Evolutionary conservation across 2,888 invertebrate species (phyloP).

Genomic region (Drosophila colorata): DNA sequence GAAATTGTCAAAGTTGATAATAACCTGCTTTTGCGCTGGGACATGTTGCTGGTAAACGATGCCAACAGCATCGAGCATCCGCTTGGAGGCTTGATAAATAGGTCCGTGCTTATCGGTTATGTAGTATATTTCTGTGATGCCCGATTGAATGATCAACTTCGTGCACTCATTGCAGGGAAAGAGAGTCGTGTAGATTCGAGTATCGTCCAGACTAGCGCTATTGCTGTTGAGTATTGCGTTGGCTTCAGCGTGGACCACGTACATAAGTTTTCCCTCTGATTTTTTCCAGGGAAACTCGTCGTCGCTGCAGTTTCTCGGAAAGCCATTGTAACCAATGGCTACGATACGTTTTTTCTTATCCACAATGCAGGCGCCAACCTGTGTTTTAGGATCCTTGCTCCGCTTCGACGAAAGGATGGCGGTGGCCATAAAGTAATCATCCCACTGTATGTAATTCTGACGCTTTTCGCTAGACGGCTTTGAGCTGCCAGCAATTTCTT

Average conservation of each 20-base stretch:
- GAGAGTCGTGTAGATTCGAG: constrained; percentile 94
- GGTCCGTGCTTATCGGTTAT: constrained; percentile 92
- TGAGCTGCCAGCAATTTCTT: background rate
- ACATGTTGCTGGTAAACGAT: constrained; percentile 89
- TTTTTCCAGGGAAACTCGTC: constrained; percentile 96
- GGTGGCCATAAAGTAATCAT: constrained; percentile 98
- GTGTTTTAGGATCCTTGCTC: constrained; percentile 97
- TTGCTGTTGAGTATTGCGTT: constrained; percentile 98
- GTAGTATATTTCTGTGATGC: constrained; percentile 92
- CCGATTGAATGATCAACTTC: constrained; percentile 97
- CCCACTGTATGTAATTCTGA: constrained; percentile 91
- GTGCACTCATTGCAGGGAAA: constrained; percentile 99
- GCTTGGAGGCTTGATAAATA: constrained; percentile 90
- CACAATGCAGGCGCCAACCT: constrained; percentile 98
- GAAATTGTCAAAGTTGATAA: constrained; percentile 88
- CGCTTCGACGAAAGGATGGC: constrained; percentile 96
- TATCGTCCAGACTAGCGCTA: constrained; percentile 90
- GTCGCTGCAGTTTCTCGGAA: constrained; percentile 96
- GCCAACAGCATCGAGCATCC: constrained; percentile 92
- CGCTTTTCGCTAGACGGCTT: constrained; percentile 85
- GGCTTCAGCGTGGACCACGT: constrained; percentile 99
- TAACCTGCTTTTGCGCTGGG: constrained; percentile 88
- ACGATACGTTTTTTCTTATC: constrained; percentile 94
- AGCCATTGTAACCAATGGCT: constrained; percentile 98
- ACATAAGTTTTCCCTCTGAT: constrained; percentile 92